These are phyloP conservation scores for Melipona quadrifasciata DNA, from an alignment of 1,140 invertebrate species.

Conservation along the genomic window DNA sequence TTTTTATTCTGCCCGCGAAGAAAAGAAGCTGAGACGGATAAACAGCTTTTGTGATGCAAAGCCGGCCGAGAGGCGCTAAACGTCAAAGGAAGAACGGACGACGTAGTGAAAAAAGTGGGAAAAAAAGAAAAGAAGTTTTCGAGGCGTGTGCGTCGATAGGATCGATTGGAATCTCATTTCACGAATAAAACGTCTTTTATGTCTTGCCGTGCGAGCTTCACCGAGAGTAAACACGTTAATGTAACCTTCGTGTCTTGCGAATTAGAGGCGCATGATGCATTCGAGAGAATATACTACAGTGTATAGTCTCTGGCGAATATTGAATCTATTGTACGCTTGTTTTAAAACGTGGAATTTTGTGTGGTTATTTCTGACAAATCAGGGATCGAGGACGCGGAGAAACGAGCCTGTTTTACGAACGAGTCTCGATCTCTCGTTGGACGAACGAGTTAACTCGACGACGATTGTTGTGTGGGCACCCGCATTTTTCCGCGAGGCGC, in stretches of 20 bases:
- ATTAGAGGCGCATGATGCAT: neutral
- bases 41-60: neutral
- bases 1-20: neutral
- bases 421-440: too few species aligned
- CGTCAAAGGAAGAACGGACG: neutral
- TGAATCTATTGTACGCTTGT: neutral
- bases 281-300: neutral
- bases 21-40: neutral
- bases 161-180: conserved; percentile 10
- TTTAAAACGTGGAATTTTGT: too few species aligned
- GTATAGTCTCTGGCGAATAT: neutral
- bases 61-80: too few species aligned
- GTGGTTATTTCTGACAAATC: too few species aligned
- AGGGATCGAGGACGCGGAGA: too few species aligned
- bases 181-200: neutral
- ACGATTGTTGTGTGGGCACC: neutral
- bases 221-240: neutral
- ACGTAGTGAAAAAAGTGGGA: neutral
- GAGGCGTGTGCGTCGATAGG: neutral
- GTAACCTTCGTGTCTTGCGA: neutral
- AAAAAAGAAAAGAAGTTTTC: neutral
- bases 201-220: neutral
- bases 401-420: neutral
- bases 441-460: neutral
- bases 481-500: neutral